These are phyloP conservation scores for Mesochorus sp. DNA, from an alignment of 2,888 invertebrate genomes.

Conservation along the genomic window DNA sequence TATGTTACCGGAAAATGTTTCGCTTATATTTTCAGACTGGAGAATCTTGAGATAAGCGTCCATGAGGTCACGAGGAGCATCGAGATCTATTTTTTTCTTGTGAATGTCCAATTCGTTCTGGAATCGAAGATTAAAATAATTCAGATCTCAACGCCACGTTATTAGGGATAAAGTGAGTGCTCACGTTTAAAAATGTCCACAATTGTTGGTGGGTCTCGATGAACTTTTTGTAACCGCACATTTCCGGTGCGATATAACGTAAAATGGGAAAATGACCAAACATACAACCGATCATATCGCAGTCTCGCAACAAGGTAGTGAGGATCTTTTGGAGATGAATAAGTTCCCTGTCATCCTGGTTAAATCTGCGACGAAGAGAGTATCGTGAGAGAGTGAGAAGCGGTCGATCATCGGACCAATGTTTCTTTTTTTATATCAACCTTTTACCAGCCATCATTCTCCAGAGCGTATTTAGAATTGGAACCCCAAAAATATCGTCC, in stretches of 20 bases:
- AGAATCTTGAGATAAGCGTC: constrained; percentile 90
- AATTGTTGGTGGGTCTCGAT: constrained; percentile 87
- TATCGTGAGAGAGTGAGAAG: neutral
- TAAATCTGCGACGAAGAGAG: constrained; percentile 83
- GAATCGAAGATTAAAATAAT: constrained; percentile 34
- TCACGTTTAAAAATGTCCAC: constrained; percentile 87
- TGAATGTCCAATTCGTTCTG: constrained; percentile 88
- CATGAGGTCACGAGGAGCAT: constrained; percentile 90
- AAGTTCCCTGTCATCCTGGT: constrained; percentile 87
- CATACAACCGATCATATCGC: constrained; percentile 91
- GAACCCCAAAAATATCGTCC: constrained; percentile 89
- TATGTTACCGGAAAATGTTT: constrained; percentile 81
- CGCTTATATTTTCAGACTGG: constrained; percentile 84
- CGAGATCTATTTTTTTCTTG: constrained; percentile 85
- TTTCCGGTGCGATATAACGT: constrained; percentile 87
- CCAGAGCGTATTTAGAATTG: constrained; percentile 92
- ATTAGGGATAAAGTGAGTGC: constrained; percentile 51
- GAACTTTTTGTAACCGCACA: constrained; percentile 90
- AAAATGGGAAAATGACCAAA: constrained; percentile 92
- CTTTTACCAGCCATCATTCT: constrained; percentile 90
- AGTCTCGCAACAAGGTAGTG: constrained; percentile 87
- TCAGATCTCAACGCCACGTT: neutral
- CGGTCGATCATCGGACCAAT: too few relatives aligned
- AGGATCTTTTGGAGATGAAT: constrained; percentile 87
- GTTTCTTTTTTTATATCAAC: constrained; percentile 59